Evolutionary conservation across 1,140 invertebrate species (phyloP), one percentile per base, ranked within the genome.

Genomic region (Diploscapter pachys): DNA sequence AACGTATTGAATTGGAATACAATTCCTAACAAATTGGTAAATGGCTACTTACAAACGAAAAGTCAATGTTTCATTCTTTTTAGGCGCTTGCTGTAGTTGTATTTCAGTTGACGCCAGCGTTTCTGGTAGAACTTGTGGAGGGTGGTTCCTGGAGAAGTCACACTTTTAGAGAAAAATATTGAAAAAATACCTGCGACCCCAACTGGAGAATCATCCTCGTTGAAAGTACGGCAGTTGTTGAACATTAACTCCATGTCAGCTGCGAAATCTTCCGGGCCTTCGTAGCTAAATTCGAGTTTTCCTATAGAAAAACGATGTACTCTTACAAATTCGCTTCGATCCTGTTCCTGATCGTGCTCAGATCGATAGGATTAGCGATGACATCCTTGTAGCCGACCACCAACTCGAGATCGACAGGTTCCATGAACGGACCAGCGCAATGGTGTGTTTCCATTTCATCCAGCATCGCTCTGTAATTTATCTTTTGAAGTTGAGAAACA

Each of bases 141-240:
- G n/a, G 6, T 65, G 54, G 59, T 54, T 11, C 66, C 57, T 59
- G 31, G 31, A 31, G 1, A 31, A 31, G 31, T 31, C 31, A 31
- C 31, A 31, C 1, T 31, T 31, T 31, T 31, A 31, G 31, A 31
- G 1, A 59, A 59, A 11, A 59, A 59, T 31, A 31, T 31, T 59
- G 57, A 59, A 31, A 31, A 59, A 11, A 11, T 31, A 3, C 71
- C 73, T 5, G 73, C 73, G n/a, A 65, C n/a, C 9, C 67, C 67
- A 13, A 75, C 52, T 49, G 57, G 57, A 6, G 67, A 75, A 51
- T 71, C 57, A n/a, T 71, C 74, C 50, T 75, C 70, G 57, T 76
- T 76, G 70, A 76, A 76, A 66, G 63, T 76, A 53, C 70, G 69
- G 56, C 75, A 76, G 56, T 76, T 76, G 63, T 54, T 63, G 51